A percentile compares a stretch with the other conserved stretches of the same genome.
Conservation (phyloP, 2,797 vertebrate species). For the Otus scops region DNA sequence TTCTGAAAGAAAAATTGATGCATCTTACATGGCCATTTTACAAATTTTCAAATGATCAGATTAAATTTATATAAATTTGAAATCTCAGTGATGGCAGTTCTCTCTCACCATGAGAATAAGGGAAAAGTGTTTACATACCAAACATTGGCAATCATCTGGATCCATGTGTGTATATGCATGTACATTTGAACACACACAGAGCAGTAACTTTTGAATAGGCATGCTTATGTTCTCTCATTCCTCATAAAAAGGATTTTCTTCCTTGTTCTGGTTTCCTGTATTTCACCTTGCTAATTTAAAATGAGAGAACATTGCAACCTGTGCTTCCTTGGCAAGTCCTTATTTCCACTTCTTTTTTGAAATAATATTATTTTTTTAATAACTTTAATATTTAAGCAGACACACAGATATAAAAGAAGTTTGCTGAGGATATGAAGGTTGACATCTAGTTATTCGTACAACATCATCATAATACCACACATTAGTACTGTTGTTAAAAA, state of each 20-base stretch:
- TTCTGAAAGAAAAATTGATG: neutral
- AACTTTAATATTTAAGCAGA: neutral
- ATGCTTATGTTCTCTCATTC: neutral
- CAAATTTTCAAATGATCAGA: neutral
- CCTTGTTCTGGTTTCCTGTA: neutral
- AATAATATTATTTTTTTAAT: neutral
- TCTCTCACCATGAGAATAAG: neutral
- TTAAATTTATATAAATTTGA: neutral
- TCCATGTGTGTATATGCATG: neutral
- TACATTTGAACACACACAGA: neutral
- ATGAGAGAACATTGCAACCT: neutral
- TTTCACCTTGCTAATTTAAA: neutral
- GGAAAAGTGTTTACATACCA: neutral
- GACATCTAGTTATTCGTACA: slow-evolving; percentile 49
- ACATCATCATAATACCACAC: slow-evolving; percentile 20
- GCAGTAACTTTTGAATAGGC: neutral
- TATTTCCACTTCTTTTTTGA: neutral
- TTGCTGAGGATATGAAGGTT: slow-evolving; percentile 5
- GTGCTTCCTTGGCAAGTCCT: neutral
- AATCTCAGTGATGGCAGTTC: neutral
- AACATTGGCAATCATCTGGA: neutral
- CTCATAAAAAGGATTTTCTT: neutral
- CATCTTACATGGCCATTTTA: fast-evolving
- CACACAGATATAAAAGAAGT: neutral
- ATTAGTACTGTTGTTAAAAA: slow-evolving; percentile 52